Evolutionary conservation across 2,113 vertebrate species (phyloP), one percentile per base, ranked within the genome.

Genomic region (Zingel zingel): DNA sequence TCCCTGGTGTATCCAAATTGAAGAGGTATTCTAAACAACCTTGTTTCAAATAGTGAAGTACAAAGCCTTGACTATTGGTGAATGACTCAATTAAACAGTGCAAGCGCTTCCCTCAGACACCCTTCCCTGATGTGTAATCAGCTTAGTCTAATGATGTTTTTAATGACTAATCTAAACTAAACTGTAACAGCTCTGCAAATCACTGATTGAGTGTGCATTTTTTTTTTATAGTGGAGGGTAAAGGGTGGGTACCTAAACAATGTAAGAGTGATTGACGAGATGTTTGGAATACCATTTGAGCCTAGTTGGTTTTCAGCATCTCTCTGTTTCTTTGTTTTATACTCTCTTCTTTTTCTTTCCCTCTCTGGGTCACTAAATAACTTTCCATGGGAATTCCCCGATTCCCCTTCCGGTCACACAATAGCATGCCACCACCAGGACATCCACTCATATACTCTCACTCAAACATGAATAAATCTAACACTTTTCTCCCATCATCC

Each of bases 141-240:
- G 73, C 76, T 78, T 83, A 57, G 56, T 66, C 48, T 79, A 80
- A 82, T 81, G 23, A 73, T 81, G 80, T 81, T 87, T 79, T 87
- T 65, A 79, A 50, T 77, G 47, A 57, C 79, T 81, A 89, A 88
- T 85, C n/a, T n/a, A n/a, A n/a, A n/a, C n/a, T n/a, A 76, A 86
- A 54, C 77, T 81, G 76, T 78, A 78, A 73, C 81, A 69, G 39
- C 70, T 69, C 62, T 73, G 47, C 6, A 70, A 74, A 67, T 75
- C n/a, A 16, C 19, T 74, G 79, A 87, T 77, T 82, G 75, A 78
- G 65, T 76, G 61, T 56, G 73, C 43, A 72, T 66, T 66, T 51
- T 50, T 51, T 50, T 75, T 79, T 59, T 15, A 73, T 33, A 59
- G 59, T 10, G 27, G 56, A 43, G 61, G 66, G 63, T 64, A 27